Evolutionary conservation across 2,113 vertebrate genomes (phyloP).

Genomic region (Muscicapa adusta): DNA sequence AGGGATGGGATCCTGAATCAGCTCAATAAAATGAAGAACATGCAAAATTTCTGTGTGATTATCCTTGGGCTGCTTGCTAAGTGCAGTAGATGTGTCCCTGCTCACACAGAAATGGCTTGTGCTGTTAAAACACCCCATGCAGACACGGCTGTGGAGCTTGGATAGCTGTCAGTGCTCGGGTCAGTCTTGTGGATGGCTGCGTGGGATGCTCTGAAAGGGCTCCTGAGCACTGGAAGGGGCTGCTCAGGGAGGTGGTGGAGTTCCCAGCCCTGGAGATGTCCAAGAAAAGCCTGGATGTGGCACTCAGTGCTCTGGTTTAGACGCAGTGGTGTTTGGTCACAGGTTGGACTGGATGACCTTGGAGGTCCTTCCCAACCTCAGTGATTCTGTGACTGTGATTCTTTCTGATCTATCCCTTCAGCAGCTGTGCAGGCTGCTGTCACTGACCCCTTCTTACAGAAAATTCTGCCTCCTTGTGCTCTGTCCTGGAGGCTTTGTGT

Average conservation of each 20-base stretch:
- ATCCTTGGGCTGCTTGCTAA: not conserved
- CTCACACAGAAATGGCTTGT: not conserved
- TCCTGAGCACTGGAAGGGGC: not conserved
- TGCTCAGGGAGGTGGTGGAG: not conserved
- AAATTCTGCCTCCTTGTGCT: not conserved
- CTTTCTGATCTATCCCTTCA: not conserved
- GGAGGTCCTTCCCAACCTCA: not conserved
- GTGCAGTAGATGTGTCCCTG: not conserved
- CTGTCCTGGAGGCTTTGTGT: accelerated
- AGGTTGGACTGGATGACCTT: not conserved
- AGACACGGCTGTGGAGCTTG: not conserved
- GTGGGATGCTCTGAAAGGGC: not conserved
- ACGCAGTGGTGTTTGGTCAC: accelerated
- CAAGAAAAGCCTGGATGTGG: accelerated
- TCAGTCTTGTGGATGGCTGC: not conserved
- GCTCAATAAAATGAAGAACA: not conserved
- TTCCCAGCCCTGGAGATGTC: no score
- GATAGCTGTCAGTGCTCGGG: not conserved
- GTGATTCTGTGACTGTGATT: not conserved
- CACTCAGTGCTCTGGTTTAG: not conserved
- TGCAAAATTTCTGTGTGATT: not conserved
- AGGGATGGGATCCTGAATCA: slow-evolving; percentile 5
- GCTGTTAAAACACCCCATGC: not conserved
- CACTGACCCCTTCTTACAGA: not conserved
- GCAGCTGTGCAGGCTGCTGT: not conserved